phyloP scores from a whole-genome alignment of 2,113 vertebrate species.

The Xenopus borealis region DNA sequence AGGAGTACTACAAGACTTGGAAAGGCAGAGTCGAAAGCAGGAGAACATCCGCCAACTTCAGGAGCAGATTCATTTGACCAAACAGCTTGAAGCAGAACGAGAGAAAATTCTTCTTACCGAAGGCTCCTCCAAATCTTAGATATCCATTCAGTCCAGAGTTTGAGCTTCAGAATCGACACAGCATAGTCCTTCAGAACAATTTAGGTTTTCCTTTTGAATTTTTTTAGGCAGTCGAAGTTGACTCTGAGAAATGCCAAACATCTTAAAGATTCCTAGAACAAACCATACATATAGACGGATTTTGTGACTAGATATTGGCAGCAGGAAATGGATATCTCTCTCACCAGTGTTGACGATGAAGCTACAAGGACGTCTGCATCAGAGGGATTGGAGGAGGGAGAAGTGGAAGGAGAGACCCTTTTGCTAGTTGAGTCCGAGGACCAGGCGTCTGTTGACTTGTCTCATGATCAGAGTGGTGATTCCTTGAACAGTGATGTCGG shows the following conservation, averaged over 20 bases:
- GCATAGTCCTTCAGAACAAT: too few relatives aligned
- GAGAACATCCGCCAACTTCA: constrained; percentile 80
- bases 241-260: background rate
- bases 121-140: constrained; percentile 54
- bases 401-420: constrained; percentile 94
- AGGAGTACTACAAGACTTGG: constrained; percentile 84
- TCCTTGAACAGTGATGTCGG: constrained; percentile 91
- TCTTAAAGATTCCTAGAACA: background rate
- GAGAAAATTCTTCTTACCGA: constrained; percentile 45
- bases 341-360: constrained; percentile 72
- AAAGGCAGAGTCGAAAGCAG: constrained; percentile 77
- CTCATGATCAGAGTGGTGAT: constrained; percentile 94
- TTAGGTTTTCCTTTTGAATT: too few relatives aligned
- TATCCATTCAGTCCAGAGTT: too few relatives aligned
- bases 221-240: background rate
- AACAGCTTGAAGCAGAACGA: constrained; percentile 72
- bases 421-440: constrained; percentile 93
- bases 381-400: constrained; percentile 91
- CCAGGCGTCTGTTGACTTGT: constrained; percentile 90
- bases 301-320: too few relatives aligned
- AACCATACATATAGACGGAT: background rate
- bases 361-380: constrained; percentile 84
- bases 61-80: constrained; percentile 80
- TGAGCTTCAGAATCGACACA: too few relatives aligned
- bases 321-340: constrained; percentile 77